Percentiles rank a stretch among this genome's conserved stretches.
phyloP scores from a whole-genome alignment of 2,797 vertebrate genomes.

The Gallinago nigripennis region DNA sequence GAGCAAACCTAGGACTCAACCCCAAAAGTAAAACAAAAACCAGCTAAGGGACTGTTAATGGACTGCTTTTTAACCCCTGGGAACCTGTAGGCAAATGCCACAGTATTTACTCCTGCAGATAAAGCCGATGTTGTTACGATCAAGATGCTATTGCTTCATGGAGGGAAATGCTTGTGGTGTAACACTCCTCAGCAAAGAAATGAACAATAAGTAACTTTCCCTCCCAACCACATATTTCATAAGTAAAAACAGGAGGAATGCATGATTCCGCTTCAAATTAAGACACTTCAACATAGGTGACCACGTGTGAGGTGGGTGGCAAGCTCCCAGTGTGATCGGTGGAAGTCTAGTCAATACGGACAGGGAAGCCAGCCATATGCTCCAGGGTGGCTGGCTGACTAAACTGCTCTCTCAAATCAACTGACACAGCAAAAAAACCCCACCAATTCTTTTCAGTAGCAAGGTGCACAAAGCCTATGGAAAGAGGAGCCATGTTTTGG shows the following conservation, averaged over 20 bases:
- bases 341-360: background rate
- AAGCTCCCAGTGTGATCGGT: background rate
- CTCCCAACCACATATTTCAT: background rate
- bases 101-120: background rate
- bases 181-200: background rate
- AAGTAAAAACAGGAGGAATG: background rate
- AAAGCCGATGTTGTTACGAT: background rate
- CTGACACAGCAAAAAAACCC: background rate
- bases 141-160: background rate
- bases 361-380: background rate
- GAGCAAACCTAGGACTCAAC: background rate
- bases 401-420: background rate
- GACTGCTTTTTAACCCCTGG: background rate
- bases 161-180: background rate
- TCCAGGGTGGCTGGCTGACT: background rate
- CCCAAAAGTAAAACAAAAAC: background rate
- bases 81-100: background rate
- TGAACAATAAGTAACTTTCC: background rate
- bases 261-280: background rate
- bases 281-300: background rate
- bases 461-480: background rate
- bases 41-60: background rate
- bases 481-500: background rate
- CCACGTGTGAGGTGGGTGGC: background rate
- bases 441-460: background rate